phyloP scores from a whole-genome alignment of 2,797 vertebrate genomes.

The Girardinus metallicus region DNA sequence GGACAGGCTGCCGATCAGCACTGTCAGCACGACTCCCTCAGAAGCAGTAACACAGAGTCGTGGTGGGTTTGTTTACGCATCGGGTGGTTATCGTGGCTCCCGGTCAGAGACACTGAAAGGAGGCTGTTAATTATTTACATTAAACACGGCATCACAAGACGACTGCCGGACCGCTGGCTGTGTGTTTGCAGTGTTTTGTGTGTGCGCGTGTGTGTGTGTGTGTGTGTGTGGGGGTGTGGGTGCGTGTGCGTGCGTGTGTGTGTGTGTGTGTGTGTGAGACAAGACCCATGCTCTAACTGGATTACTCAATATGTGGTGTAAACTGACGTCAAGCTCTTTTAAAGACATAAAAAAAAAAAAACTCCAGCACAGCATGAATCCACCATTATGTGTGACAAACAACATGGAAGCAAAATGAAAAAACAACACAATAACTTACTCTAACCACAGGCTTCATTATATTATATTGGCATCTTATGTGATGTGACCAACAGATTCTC shows the following conservation, averaged over 20 bases:
- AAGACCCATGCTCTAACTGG: conserved; percentile 9
- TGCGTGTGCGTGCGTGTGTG: conserved; percentile 2
- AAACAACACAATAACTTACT: not conserved
- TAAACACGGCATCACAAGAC: conserved; percentile 19
- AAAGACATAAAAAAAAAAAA: not conserved
- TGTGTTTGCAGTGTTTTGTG: conserved; percentile 3
- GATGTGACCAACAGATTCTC: not conserved
- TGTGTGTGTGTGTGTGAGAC: conserved; percentile 11
- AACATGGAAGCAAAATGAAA: not conserved
- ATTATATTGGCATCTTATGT: not conserved
- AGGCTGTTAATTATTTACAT: conserved; percentile 60
- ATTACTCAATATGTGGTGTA: conserved; percentile 13
- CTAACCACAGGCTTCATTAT: not conserved
- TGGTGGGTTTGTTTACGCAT: conserved; percentile 27
- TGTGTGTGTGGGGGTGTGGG: conserved; percentile 12
- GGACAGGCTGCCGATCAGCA: conserved; percentile 48
- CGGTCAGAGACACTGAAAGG: conserved; percentile 28
- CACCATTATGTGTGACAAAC: not conserved
- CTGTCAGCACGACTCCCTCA: conserved; percentile 12
- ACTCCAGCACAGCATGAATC: not conserved
- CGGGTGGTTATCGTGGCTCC: conserved; percentile 7
- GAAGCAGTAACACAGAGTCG: conserved; percentile 12
- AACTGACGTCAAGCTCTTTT: conserved; percentile 21
- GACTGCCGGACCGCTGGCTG: not conserved
- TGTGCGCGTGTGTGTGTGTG: conserved; percentile 6